These are phyloP conservation scores for Progne subis DNA, from an alignment of 2,113 vertebrate species.

Conservation along the genomic window DNA sequence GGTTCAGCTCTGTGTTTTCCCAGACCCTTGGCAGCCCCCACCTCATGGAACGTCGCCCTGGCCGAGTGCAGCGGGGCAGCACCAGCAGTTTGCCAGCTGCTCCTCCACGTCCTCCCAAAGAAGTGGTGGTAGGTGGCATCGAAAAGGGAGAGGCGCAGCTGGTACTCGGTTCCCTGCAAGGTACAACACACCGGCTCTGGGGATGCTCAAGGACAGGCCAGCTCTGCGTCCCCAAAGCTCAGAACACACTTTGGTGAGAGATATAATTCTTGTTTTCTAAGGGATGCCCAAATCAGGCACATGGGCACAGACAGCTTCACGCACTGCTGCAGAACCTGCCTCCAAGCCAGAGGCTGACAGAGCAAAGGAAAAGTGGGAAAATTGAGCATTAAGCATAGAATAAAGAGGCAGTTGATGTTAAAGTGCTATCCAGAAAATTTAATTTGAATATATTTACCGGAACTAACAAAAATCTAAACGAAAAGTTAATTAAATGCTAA, in stretches of 20 bases:
- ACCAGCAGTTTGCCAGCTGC: slow-evolving; percentile 43
- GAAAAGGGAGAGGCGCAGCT: slow-evolving; percentile 86
- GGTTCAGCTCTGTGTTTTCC: background rate
- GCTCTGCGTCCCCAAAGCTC: background rate
- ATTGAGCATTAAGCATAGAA: accelerated
- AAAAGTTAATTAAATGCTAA: background rate
- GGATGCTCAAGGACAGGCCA: accelerated
- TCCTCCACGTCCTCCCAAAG: slow-evolving; percentile 91
- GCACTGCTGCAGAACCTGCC: background rate
- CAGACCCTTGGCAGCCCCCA: background rate
- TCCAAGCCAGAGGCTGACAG: accelerated
- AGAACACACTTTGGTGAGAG: too few relatives aligned
- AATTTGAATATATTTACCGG: background rate
- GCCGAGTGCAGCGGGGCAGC: background rate
- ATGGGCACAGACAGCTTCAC: accelerated
- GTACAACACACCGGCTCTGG: accelerated
- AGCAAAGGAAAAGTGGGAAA: background rate
- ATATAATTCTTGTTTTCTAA: accelerated
- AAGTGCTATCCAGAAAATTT: background rate
- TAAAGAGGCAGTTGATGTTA: too few relatives aligned
- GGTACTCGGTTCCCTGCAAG: slow-evolving; percentile 62
- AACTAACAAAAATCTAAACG: background rate
- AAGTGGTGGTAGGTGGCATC: slow-evolving; percentile 84
- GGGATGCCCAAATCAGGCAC: accelerated
- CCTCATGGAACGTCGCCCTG: slow-evolving; percentile 84